Base-by-base conservation (phyloP, 1,140 invertebrate species). In the Drosophila bocki region DNA sequence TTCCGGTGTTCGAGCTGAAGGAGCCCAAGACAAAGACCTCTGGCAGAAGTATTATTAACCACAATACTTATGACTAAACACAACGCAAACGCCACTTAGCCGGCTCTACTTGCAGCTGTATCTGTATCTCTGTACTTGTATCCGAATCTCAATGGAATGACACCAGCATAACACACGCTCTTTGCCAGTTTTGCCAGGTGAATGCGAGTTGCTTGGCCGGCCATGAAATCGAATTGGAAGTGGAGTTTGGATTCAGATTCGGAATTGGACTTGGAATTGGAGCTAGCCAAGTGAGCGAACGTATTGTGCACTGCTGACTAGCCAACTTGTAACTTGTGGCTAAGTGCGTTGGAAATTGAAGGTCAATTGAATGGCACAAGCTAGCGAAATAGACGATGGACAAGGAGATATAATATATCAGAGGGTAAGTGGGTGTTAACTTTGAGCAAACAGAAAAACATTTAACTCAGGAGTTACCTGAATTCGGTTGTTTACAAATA, bases 211-310 rank as follows among this genome's bases (percentile, higher is more conserved):
- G 70, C 70, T 78, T 75, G 76, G 80, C 65, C 62, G 81, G 82
- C 81, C 82, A 85, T 85, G 82, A 84, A 85, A 85, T 71, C 81
- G 62, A 78, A 83, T 84, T 83, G 77, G 82, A 84, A 84, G 83
- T 80, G 77, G 71, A 83, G 68, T 78, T 71, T 44, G 71, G 63
- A 35, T 77, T 78, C 19, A 22, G 51, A 54, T 39, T 54, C 33
- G 53, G 54, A 70, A 50, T 61, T 68, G 35, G 57, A 80, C 76
- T 82, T 78, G 29, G 58, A 80, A 82, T 68, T 75, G 80, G 67
- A 76, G 64, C 78, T 32, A 35, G 17, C 41, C 15, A 37, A 63
- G 79, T 77, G 58, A 67, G 67, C 62, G 77, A 70, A 39, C 47
- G 44, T 32, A 32, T 65, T 39, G 45, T 68, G 61, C 45, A 50